phyloP scores from a whole-genome alignment of 2,797 vertebrate genomes.

The Propithecus deckenii region DNA sequence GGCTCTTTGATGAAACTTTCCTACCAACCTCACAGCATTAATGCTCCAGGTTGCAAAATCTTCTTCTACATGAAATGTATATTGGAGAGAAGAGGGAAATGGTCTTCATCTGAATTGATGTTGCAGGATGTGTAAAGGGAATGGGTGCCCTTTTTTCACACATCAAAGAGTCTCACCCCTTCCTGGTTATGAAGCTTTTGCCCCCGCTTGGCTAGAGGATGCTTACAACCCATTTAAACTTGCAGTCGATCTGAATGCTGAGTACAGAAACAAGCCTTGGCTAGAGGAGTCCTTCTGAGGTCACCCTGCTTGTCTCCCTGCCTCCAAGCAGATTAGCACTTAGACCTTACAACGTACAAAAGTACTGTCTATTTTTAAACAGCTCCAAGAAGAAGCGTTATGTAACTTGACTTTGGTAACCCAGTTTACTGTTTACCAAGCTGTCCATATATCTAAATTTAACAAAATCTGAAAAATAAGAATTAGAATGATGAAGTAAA shows the following conservation, averaged over 20 bases:
- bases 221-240: neutral
- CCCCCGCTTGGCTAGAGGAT: neutral
- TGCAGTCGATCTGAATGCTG: neutral
- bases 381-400: conserved; percentile 13
- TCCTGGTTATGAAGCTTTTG: neutral
- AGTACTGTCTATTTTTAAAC: conserved; percentile 34
- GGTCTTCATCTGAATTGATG: neutral
- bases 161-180: neutral
- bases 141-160: neutral
- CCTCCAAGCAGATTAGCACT: neutral
- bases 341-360: neutral
- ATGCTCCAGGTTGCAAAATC: neutral
- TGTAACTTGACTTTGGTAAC: conserved; percentile 40
- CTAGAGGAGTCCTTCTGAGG: neutral
- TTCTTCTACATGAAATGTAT: neutral
- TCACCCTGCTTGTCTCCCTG: neutral
- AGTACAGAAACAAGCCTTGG: neutral
- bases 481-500: neutral
- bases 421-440: conserved; percentile 21
- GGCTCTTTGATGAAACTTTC: neutral
- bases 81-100: neutral
- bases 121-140: neutral
- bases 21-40: neutral
- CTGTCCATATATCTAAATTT: neutral
- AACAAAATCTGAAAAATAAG: neutral